Conservation (phyloP, 2,888 invertebrate genomes). For the Synergus umbraculus region DNA sequence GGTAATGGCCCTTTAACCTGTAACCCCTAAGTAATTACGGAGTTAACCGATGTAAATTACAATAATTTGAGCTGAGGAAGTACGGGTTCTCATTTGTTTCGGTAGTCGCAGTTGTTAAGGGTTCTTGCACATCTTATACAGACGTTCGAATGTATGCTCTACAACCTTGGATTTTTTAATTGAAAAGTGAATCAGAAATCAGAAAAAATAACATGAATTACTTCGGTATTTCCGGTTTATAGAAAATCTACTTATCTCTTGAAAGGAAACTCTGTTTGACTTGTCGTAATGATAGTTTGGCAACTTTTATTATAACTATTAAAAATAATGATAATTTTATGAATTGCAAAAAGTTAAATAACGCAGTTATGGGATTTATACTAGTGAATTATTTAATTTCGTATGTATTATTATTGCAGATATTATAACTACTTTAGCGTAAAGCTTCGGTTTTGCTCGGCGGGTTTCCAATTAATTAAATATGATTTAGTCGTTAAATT, state of each 20-base stretch:
- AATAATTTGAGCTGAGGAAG: slow-evolving; percentile 70
- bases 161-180: background rate
- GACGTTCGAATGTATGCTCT: background rate
- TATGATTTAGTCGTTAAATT: background rate
- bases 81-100: slow-evolving; percentile 56
- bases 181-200: slow-evolving; percentile 11
- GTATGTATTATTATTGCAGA: background rate
- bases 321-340: background rate
- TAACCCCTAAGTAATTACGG: slow-evolving; percentile 69
- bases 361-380: background rate
- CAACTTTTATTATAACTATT: background rate
- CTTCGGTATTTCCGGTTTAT: background rate
- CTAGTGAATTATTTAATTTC: background rate
- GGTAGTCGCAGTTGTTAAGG: slow-evolving; percentile 50
- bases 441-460: background rate
- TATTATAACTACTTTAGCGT: background rate
- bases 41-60: slow-evolving; percentile 73
- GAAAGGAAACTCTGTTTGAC: too few species aligned
- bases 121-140: background rate
- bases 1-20: slow-evolving; percentile 71
- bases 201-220: background rate
- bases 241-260: background rate
- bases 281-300: background rate
- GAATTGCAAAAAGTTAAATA: background rate
- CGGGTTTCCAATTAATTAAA: background rate